Evolutionary conservation across 2,888 invertebrate species (phyloP).

Genomic region (Apodemia duryi): DNA sequence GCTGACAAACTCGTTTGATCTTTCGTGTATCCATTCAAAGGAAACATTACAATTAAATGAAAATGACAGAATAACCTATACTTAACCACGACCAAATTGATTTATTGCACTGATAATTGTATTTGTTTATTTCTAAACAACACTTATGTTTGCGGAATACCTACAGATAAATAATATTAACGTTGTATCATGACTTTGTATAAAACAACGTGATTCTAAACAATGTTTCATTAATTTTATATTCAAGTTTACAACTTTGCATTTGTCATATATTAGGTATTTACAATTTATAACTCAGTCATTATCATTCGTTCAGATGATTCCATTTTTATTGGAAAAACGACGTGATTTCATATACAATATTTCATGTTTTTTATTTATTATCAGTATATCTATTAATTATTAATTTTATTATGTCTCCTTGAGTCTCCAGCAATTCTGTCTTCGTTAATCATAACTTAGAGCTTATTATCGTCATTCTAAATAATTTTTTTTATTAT

Average conservation of each 20-base stretch:
- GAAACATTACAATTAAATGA: too few species aligned
- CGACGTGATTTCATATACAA: not conserved
- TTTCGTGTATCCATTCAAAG: too few species aligned
- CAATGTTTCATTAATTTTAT: slow-evolving; percentile 25
- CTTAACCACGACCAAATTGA: too few species aligned
- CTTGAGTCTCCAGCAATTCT: too few species aligned
- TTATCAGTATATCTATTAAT: too few species aligned
- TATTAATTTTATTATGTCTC: too few species aligned
- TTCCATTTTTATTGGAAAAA: not conserved
- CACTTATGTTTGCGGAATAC: not conserved
- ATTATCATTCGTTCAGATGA: slow-evolving; percentile 12
- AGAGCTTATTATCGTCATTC: too few species aligned
- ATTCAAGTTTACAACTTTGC: slow-evolving; percentile 24
- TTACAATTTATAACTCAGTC: not conserved
- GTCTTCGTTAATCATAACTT: too few species aligned
- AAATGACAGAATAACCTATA: too few species aligned
- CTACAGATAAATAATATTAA: not conserved
- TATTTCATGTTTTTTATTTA: not conserved
- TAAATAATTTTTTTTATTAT: too few species aligned
- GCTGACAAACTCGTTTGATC: too few species aligned
- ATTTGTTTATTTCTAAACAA: not conserved
- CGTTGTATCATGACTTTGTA: slow-evolving; percentile 12
- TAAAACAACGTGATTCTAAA: slow-evolving; percentile 13
- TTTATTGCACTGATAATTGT: not conserved
- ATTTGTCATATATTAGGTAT: slow-evolving; percentile 6